Evolutionary conservation across 1,140 invertebrate genomes (phyloP).

Genomic region (Saccostrea glomerata): DNA sequence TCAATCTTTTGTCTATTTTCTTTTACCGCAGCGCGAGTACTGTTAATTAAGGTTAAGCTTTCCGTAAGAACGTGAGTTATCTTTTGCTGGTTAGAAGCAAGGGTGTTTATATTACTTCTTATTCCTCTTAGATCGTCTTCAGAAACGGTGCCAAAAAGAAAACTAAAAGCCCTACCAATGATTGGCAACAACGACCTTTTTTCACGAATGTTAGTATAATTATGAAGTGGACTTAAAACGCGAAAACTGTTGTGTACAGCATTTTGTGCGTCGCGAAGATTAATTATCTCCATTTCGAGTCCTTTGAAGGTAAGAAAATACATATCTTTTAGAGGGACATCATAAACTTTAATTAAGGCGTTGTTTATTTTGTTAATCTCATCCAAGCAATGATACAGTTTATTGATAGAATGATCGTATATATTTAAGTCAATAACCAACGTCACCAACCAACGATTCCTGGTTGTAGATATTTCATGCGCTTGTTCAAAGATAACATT

Average conservation of each 20-base stretch:
- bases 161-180: constrained; percentile 35
- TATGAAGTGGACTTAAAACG: background rate
- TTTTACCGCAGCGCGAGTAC: constrained; percentile 11
- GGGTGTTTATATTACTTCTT: constrained; percentile 18
- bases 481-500: too few species aligned
- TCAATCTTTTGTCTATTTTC: constrained; percentile 14
- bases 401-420: too few species aligned
- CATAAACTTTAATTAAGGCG: background rate
- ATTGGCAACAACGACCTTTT: constrained; percentile 41
- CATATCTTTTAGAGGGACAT: background rate
- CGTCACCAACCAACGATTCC: too few species aligned
- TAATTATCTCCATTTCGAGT: too few species aligned
- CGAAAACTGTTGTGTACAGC: background rate
- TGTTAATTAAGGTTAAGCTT: constrained; percentile 46
- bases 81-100: constrained; percentile 44
- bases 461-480: too few species aligned
- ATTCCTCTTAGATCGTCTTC: constrained; percentile 40
- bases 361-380: background rate
- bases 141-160: constrained; percentile 51
- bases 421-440: too few species aligned
- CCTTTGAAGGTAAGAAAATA: background rate
- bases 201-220: background rate
- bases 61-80: constrained; percentile 45
- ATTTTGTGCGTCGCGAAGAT: background rate
- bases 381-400: background rate